A percentile compares a stretch with the other conserved stretches of the same genome.
phyloP scores from a whole-genome alignment of 2,888 invertebrate genomes.

The Schrankia costaestrigalis region DNA sequence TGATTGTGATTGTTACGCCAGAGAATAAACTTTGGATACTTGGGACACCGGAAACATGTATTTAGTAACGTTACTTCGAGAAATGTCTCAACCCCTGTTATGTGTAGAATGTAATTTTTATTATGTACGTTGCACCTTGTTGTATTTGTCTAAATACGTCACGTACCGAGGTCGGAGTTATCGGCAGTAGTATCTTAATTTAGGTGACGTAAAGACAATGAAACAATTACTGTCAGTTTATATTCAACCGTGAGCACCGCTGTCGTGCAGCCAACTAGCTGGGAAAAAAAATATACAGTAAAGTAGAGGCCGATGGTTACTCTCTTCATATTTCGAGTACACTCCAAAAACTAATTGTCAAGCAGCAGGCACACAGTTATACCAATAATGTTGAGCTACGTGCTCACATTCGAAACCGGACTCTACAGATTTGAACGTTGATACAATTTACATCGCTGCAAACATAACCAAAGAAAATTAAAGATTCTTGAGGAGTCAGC shows the following conservation, averaged over 20 bases:
- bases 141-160: slow-evolving; percentile 45
- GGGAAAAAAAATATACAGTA: slow-evolving; percentile 14
- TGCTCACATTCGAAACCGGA: slow-evolving; percentile 34
- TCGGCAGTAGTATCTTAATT: slow-evolving; percentile 36
- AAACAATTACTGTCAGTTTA: slow-evolving; percentile 36
- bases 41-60: too few species aligned
- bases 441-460: slow-evolving; percentile 36
- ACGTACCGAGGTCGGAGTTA: slow-evolving; percentile 31
- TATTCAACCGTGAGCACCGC: slow-evolving; percentile 28
- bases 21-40: too few species aligned
- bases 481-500: slow-evolving; percentile 48
- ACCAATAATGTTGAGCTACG: slow-evolving; percentile 25
- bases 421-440: slow-evolving; percentile 19
- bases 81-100: slow-evolving; percentile 17
- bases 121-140: slow-evolving; percentile 29
- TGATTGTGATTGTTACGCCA: too few species aligned
- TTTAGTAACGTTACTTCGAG: too few species aligned
- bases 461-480: slow-evolving; percentile 43
- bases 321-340: slow-evolving; percentile 21
- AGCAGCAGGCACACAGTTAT: slow-evolving; percentile 17
- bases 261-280: slow-evolving; percentile 17
- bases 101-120: slow-evolving; percentile 20
- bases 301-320: slow-evolving; percentile 12
- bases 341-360: slow-evolving; percentile 5
- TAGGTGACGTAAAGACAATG: slow-evolving; percentile 39